Percentiles rank a stretch among this genome's conserved stretches.
Conservation (phyloP, 1,140 invertebrate genomes). For the Alviniconcha marisindica region DNA sequence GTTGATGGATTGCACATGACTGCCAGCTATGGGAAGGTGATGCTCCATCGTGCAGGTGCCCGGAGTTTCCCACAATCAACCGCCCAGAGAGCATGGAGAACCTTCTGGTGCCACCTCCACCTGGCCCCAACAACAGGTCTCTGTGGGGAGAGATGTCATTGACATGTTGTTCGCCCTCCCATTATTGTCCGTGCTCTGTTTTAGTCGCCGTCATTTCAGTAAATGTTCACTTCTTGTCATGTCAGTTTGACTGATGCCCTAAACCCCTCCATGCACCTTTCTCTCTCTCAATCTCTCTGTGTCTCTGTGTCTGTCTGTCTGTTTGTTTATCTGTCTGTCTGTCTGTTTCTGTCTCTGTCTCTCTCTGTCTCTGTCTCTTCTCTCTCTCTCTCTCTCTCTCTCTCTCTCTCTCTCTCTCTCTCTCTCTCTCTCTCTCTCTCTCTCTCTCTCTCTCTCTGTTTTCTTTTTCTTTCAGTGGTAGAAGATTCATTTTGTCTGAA, state of each 20-base stretch:
- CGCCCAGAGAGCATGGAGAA: slow-evolving; percentile 67
- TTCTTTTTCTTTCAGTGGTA: too few relatives aligned
- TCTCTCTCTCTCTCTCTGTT: too few relatives aligned
- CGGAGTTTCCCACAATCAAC: slow-evolving; percentile 41
- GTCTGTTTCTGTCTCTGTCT: background rate
- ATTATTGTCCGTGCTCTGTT: too few relatives aligned
- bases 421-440: background rate
- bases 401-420: slow-evolving; percentile 13
- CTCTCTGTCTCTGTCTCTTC: slow-evolving; percentile 8
- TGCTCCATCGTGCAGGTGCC: slow-evolving; percentile 32
- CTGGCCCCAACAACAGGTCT: slow-evolving; percentile 70
- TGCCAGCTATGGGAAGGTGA: background rate
- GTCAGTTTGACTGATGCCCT: too few relatives aligned
- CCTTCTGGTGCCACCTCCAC: slow-evolving; percentile 59
- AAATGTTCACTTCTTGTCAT: too few relatives aligned
- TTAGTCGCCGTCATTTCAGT: too few relatives aligned
- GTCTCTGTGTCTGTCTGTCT: background rate
- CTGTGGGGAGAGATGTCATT: too few relatives aligned
- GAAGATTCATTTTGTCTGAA: too few relatives aligned
- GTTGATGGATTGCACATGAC: too few relatives aligned
- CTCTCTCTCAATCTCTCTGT: background rate
- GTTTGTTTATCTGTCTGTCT: background rate
- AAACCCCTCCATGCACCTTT: background rate
- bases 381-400: slow-evolving; percentile 26
- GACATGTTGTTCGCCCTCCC: too few relatives aligned